phyloP scores from a whole-genome alignment of 2,888 invertebrate species.

The Drosophila borealis region DNA sequence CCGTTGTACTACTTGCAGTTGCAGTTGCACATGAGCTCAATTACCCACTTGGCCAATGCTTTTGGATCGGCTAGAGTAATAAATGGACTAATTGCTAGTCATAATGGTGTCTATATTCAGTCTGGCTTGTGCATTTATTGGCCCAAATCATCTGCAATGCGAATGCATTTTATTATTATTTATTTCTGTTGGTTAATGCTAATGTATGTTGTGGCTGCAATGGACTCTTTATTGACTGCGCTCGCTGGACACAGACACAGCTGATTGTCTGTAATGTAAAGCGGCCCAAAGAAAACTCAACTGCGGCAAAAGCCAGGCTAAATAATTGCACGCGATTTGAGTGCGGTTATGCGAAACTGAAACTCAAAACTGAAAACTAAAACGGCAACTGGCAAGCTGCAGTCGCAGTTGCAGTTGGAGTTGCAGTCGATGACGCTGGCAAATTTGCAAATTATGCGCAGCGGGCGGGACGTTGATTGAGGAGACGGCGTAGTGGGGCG shows the following conservation, averaged over 20 bases:
- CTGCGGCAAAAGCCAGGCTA: slow-evolving; percentile 58
- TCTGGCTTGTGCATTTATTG: slow-evolving; percentile 54
- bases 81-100: slow-evolving; percentile 64
- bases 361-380: slow-evolving; percentile 24
- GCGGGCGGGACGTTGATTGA: slow-evolving; percentile 59
- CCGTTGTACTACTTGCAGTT: slow-evolving; percentile 28
- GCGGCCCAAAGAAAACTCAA: slow-evolving; percentile 36
- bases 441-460: slow-evolving; percentile 77
- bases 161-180: slow-evolving; percentile 59
- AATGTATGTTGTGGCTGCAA: slow-evolving; percentile 53
- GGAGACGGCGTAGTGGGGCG: slow-evolving; percentile 21
- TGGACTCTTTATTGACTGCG: slow-evolving; percentile 61
- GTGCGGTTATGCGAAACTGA: slow-evolving; percentile 62
- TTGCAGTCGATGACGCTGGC: slow-evolving; percentile 55
- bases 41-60: slow-evolving; percentile 60
- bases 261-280: slow-evolving; percentile 64
- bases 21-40: slow-evolving; percentile 26
- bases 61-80: slow-evolving; percentile 35
- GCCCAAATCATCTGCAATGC: slow-evolving; percentile 69
- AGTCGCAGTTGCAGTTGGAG: slow-evolving; percentile 27
- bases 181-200: slow-evolving; percentile 61
- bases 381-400: slow-evolving; percentile 36
- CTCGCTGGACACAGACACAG: slow-evolving; percentile 60
- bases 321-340: slow-evolving; percentile 81
- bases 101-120: slow-evolving; percentile 29